Conservation (phyloP, 1,140 invertebrate species). For the Nomia melanderi region DNA sequence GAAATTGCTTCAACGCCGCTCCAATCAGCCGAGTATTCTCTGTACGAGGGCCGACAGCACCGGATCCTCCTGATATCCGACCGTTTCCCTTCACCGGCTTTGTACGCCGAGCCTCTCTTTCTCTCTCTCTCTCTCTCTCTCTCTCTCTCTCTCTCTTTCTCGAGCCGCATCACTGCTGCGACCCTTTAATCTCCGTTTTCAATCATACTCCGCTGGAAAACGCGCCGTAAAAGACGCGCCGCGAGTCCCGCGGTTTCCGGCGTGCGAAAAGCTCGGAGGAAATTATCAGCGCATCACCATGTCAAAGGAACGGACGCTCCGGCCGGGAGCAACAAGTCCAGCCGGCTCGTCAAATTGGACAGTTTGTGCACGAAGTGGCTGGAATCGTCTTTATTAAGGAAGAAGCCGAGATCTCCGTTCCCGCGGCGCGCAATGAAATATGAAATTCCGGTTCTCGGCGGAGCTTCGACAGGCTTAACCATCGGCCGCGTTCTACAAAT, state of each 20-base stretch:
- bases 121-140: too few relatives aligned
- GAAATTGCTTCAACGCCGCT: slow-evolving; percentile 72
- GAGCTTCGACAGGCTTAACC: not conserved
- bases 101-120: not conserved
- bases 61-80: slow-evolving; percentile 44
- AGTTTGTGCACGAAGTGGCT: not conserved
- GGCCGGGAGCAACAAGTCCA: slow-evolving; percentile 29
- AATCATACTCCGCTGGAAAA: slow-evolving; percentile 34
- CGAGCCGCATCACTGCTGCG: too few relatives aligned
- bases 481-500: not conserved
- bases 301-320: not conserved
- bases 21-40: slow-evolving; percentile 72
- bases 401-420: too few relatives aligned
- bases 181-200: slow-evolving; percentile 60
- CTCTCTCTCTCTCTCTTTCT: too few relatives aligned
- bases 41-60: slow-evolving; percentile 1
- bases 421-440: not conserved
- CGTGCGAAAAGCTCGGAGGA: not conserved
- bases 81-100: slow-evolving; percentile 6
- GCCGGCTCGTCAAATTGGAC: slow-evolving; percentile 5
- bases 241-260: not conserved
- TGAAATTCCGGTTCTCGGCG: not conserved
- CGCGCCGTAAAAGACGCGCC: not conserved
- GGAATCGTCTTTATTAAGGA: not conserved
- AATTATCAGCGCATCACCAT: slow-evolving; percentile 37